phyloP scores from a whole-genome alignment of 2,113 vertebrate species.

The Dasyprocta punctata region DNA sequence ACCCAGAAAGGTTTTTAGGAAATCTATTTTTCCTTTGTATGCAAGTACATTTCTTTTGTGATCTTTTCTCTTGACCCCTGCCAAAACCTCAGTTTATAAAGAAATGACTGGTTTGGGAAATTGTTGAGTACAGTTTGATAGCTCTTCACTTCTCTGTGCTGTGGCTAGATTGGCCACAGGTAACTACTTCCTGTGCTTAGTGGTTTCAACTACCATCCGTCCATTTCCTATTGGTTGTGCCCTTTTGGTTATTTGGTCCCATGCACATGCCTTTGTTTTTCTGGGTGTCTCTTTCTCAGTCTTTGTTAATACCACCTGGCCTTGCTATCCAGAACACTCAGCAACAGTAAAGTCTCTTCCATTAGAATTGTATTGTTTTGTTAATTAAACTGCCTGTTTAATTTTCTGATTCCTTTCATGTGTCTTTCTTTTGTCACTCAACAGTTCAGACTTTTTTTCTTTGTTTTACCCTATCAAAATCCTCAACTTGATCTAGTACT shows the following conservation, averaged over 20 bases:
- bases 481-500: not conserved
- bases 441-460: not conserved
- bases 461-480: not conserved
- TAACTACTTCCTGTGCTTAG: not conserved
- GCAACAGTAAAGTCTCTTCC: not conserved
- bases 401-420: slow-evolving; percentile 25
- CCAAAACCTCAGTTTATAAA: not conserved
- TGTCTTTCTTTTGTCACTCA: not conserved
- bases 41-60: not conserved
- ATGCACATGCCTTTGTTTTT: not conserved
- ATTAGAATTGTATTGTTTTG: not conserved
- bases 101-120: not conserved
- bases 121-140: not conserved
- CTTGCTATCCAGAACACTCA: not conserved
- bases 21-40: not conserved
- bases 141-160: not conserved
- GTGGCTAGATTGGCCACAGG: not conserved
- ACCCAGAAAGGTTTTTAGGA: not conserved
- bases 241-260: not conserved
- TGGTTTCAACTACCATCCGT: not conserved
- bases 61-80: slow-evolving; percentile 34
- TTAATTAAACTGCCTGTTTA: not conserved
- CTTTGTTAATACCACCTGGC: not conserved
- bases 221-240: not conserved
- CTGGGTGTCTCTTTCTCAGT: not conserved